Conservation (phyloP, 2,113 vertebrate genomes). For the Scolopax mira region DNA sequence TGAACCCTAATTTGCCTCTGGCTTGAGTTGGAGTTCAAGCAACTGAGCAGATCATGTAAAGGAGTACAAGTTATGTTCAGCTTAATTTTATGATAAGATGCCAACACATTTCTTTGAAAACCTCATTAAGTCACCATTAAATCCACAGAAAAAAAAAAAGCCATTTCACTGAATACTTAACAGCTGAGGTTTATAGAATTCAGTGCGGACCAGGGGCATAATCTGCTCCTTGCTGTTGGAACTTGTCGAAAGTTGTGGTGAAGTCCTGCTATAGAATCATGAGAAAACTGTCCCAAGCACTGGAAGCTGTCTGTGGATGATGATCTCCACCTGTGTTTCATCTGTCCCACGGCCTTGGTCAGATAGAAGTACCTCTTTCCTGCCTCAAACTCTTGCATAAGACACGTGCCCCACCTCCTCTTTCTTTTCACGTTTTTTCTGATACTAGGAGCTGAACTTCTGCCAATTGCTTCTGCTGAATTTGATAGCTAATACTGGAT, state of each 20-base stretch:
- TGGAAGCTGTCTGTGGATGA: not conserved
- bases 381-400: not conserved
- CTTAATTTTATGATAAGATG: not conserved
- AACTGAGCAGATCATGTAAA: not conserved
- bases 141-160: not conserved
- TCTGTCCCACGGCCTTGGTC: not conserved
- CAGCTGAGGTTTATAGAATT: not conserved
- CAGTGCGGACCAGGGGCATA: not conserved
- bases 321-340: not conserved
- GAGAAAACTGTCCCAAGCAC: not conserved
- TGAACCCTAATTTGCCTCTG: not conserved
- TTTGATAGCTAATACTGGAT: not conserved
- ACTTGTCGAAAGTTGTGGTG: not conserved
- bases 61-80: not conserved
- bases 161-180: not conserved
- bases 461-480: not conserved
- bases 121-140: slow-evolving; percentile 37
- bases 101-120: slow-evolving; percentile 8
- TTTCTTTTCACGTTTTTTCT: not conserved
- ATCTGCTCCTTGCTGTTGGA: not conserved
- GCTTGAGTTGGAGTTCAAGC: not conserved
- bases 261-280: not conserved
- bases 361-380: not conserved
- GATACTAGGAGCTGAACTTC: not conserved
- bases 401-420: rapidly evolving